Evolutionary conservation across 2,888 invertebrate species (phyloP).

Genomic region (Sphinx pinastri): DNA sequence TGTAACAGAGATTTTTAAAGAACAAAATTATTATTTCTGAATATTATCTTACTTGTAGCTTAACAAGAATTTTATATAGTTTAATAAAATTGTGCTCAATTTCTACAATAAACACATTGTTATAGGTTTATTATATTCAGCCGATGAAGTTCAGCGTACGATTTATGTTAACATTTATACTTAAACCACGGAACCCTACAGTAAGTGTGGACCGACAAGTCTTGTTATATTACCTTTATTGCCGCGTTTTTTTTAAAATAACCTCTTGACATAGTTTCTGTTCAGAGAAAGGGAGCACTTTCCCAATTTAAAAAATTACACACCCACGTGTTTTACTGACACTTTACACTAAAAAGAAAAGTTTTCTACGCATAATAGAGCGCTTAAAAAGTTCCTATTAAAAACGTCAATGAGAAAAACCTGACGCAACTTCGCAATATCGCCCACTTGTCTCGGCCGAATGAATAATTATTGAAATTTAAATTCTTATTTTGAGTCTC

Average conservation of each 20-base stretch:
- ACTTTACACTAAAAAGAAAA: constrained; percentile 60
- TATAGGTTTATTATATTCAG: no score
- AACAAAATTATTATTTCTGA: no score
- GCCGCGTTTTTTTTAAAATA: neutral
- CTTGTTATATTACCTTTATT: neutral
- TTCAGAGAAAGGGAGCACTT: neutral
- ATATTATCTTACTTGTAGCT: no score
- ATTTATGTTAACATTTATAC: no score
- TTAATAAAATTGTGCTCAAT: no score
- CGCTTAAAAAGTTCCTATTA: constrained; percentile 61
- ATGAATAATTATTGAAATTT: constrained; percentile 68
- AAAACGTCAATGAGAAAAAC: constrained; percentile 59
- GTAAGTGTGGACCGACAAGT: no score
- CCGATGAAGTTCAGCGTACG: no score
- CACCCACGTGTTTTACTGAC: constrained; percentile 26
- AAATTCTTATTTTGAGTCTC: constrained; percentile 64
- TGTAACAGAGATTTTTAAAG: neutral
- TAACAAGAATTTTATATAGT: no score
- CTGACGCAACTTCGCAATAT: constrained; percentile 64
- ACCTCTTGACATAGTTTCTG: neutral
- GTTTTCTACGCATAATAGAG: constrained; percentile 68
- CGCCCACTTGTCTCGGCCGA: constrained; percentile 59
- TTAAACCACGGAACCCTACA: no score
- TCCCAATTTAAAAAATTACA: neutral
- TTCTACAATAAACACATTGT: no score